Conservation (phyloP, 2,113 vertebrate genomes). For the Epinephelus lanceolatus region DNA sequence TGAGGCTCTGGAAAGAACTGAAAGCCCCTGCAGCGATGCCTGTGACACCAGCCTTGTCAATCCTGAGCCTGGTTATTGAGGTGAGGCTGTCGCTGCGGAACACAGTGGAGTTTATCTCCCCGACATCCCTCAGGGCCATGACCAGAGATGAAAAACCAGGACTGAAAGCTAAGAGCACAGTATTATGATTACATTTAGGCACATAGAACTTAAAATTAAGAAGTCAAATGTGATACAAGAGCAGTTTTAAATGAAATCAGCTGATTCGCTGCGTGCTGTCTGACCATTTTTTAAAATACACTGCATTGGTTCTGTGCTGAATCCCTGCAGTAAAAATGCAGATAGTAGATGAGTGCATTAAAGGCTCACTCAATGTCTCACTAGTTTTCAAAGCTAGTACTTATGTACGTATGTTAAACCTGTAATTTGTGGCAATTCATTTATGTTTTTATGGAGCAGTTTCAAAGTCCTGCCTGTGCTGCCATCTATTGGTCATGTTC, state of each 20-base stretch:
- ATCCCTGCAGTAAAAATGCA: not conserved
- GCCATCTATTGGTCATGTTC: slow-evolving; percentile 8
- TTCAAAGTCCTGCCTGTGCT: not conserved
- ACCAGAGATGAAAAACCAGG: slow-evolving; percentile 63
- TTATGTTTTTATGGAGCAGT: not conserved
- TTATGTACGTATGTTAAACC: not conserved
- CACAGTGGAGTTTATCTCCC: slow-evolving; percentile 69
- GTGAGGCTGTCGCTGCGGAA: slow-evolving; percentile 68
- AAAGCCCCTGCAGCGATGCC: slow-evolving; percentile 70
- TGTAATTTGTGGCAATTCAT: not conserved
- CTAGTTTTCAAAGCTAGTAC: not conserved
- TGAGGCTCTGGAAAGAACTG: slow-evolving; percentile 67
- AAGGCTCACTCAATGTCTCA: not conserved
- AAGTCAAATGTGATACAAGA: not conserved
- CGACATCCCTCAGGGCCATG: slow-evolving; percentile 39
- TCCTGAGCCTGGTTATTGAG: slow-evolving; percentile 71
- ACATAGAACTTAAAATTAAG: not conserved
- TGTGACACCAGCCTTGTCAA: slow-evolving; percentile 52
- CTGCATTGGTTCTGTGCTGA: not conserved
- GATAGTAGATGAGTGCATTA: not conserved
- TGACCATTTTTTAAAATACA: not conserved
- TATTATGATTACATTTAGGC: not conserved
- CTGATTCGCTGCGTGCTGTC: not conserved
- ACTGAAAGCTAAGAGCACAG: slow-evolving; percentile 61
- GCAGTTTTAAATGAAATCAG: not conserved